phyloP scores from a whole-genome alignment of 2,888 invertebrate genomes.

The Nudaria mundana region DNA sequence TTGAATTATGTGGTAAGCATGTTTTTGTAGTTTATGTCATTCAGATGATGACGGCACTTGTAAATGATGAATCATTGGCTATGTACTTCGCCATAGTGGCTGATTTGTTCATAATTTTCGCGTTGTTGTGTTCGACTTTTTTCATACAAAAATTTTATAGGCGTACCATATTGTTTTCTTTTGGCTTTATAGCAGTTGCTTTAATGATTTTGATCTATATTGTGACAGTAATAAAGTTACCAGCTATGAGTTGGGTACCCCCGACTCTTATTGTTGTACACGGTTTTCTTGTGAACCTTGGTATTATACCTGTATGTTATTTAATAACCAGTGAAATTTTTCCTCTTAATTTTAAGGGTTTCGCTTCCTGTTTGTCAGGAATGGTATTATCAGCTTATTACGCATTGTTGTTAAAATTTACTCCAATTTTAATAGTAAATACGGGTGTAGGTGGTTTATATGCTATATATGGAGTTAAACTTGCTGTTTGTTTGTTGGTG shows the following conservation, averaged over 20 bases:
- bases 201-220: constrained; percentile 39
- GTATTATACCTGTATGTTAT: constrained; percentile 38
- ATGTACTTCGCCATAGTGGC: constrained; percentile 40
- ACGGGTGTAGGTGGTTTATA: constrained; percentile 39
- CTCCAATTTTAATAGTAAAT: constrained; percentile 38
- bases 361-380: constrained; percentile 35
- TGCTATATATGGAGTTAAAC: constrained; percentile 31
- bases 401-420: constrained; percentile 36
- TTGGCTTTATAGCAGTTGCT: constrained; percentile 27
- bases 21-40: constrained; percentile 40
- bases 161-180: constrained; percentile 37
- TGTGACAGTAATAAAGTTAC: constrained; percentile 28
- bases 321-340: constrained; percentile 42
- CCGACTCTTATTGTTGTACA: constrained; percentile 37
- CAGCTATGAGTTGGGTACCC: constrained; percentile 27
- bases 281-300: constrained; percentile 32
- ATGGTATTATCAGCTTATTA: constrained; percentile 38
- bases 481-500: constrained; percentile 30
- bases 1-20: constrained; percentile 43
- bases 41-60: constrained; percentile 40
- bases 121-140: constrained; percentile 32
- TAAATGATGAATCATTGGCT: constrained; percentile 33
- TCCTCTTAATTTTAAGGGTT: constrained; percentile 44
- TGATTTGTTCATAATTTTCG: constrained; percentile 35
- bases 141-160: constrained; percentile 35